Percentiles rank a stretch among this genome's conserved stretches.
These are phyloP conservation scores for Rattus norvegicus DNA, from an alignment of 2,113 vertebrate genomes.

Conservation along the genomic window GRCr8 NC_086021.1:156745001-156745500, in stretches of 20 bases:
- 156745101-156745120: neutral
- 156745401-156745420: neutral
- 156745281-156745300: neutral
- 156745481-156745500: neutral
- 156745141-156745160: neutral
- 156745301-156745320: neutral
- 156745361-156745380: neutral
- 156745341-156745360: neutral
- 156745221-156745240: neutral
- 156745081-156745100: neutral
- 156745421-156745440: neutral
- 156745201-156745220: neutral
- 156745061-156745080: neutral
- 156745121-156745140: neutral
- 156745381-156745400: neutral
- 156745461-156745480: neutral
- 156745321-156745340: neutral
- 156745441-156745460: neutral
- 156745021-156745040: neutral
- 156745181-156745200: no score
- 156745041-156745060: neutral
- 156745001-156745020: neutral
- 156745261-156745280: neutral
- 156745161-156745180: neutral
- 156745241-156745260: neutral